A percentile compares a stretch with the other conserved stretches of the same genome.
phyloP scores from a whole-genome alignment of 2,113 vertebrate genomes.

The Campylomormyrus tamandua region DNA sequence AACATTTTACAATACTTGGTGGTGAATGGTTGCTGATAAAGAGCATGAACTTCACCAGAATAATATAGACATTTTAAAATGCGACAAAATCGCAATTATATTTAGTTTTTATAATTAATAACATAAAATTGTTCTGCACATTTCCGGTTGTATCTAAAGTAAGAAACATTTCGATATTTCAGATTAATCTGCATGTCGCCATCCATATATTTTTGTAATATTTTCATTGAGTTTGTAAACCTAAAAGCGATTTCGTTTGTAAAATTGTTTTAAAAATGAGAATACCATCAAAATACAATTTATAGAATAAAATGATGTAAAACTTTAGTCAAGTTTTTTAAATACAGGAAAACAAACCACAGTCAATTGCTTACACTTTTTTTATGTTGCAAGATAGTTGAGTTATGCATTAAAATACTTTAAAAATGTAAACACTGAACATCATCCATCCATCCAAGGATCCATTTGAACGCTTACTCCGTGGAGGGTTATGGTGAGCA shows the following conservation, averaged over 20 bases:
- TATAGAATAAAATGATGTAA: conserved; percentile 8
- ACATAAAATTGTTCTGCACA: neutral
- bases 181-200: neutral
- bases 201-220: neutral
- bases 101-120: neutral
- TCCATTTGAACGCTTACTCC: neutral
- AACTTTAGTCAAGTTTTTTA: conserved; percentile 7
- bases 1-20: neutral
- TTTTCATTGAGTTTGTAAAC: neutral
- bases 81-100: neutral
- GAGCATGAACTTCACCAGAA: neutral
- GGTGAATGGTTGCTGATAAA: neutral
- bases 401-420: conserved; percentile 2
- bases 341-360: conserved; percentile 3
- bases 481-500: neutral
- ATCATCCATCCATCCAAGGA: neutral
- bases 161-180: neutral
- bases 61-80: neutral
- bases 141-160: neutral
- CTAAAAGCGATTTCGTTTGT: neutral
- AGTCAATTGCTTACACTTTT: neutral
- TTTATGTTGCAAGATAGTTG: neutral
- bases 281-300: conserved; percentile 1
- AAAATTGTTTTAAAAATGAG: conserved; percentile 10
- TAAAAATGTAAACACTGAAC: conserved; percentile 1